Evolutionary conservation across 2,888 invertebrate species (phyloP).

Genomic region (Sesia apiformis): DNA sequence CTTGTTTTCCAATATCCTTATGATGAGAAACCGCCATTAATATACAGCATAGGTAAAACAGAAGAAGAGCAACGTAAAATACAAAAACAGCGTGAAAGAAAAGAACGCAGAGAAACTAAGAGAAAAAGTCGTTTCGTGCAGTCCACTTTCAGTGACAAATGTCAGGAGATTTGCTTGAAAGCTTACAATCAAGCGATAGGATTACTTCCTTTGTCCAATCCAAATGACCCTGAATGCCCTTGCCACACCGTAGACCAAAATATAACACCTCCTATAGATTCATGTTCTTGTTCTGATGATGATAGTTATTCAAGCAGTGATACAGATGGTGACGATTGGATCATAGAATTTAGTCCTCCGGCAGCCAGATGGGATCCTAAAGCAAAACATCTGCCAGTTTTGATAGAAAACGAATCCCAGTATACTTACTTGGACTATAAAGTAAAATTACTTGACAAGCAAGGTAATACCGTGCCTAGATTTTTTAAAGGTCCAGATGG

Average conservation of each 20-base stretch:
- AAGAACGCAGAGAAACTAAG: slow-evolving; percentile 53
- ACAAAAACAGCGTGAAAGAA: slow-evolving; percentile 47
- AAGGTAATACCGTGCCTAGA: slow-evolving; percentile 53
- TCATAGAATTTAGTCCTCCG: slow-evolving; percentile 59
- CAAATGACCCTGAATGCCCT: slow-evolving; percentile 55
- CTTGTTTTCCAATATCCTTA: slow-evolving; percentile 56
- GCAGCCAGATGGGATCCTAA: slow-evolving; percentile 47
- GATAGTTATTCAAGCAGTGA: slow-evolving; percentile 45
- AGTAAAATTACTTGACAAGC: slow-evolving; percentile 54
- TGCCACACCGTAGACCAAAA: slow-evolving; percentile 29
- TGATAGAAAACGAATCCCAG: slow-evolving; percentile 36
- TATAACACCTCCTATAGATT: slow-evolving; percentile 40
- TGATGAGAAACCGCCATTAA: slow-evolving; percentile 53
- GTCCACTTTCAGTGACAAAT: slow-evolving; percentile 57
- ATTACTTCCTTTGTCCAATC: slow-evolving; percentile 46
- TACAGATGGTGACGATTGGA: slow-evolving; percentile 63
- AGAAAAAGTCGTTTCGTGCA: slow-evolving; percentile 53
- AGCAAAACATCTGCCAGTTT: slow-evolving; percentile 43
- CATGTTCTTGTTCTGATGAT: slow-evolving; percentile 60
- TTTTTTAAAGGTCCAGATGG: slow-evolving; percentile 61
- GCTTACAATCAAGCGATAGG: slow-evolving; percentile 67
- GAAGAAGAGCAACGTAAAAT: slow-evolving; percentile 48
- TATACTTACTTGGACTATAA: slow-evolving; percentile 61
- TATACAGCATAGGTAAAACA: slow-evolving; percentile 59
- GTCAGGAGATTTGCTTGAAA: slow-evolving; percentile 65